Base-by-base conservation (phyloP, 2,113 vertebrate species). In the Trematomus loennbergii region DNA sequence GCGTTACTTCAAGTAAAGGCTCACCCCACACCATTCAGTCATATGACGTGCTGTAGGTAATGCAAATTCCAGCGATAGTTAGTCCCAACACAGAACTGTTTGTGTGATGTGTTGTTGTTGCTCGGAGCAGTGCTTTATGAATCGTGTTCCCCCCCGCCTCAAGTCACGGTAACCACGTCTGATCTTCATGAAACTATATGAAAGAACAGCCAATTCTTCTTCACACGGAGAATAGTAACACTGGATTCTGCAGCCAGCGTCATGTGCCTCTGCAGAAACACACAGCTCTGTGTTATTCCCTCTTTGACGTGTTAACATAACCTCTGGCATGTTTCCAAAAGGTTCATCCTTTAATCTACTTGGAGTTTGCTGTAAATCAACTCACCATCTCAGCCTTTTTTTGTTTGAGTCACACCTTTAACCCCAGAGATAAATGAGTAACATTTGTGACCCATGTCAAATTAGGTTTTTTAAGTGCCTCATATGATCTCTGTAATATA, bases 281-380 rank as follows among this genome's bases (percentile, higher is more conserved):
- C 36, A 29, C 29, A 29, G 29, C 29, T 29, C 29, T 29, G 29
- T 29, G 29, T 29, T 29, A 29, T 29, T 29, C 29, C 29, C 36
- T 40, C 36, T 67, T 25, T 79, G 72, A 68, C 17, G 2, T 36
- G 74, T 88, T 59, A 50, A 22, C 72, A 68, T 85, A 85, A 78
- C 82, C 78, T 78, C 59, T 83, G 61, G 20, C 25, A 18, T 59
- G 48, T 72, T 72, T 60, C 17, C 16, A 13, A 22, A 22, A 3
- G 46, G 49, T 43, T 18, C 64, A 5, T 72, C 45, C 59, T 6
- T 72, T 61, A n/a, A 50, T 79, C 48, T 16, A 48, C 22, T 29
- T 33, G 1, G 22, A 74, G 13, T 46, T 46, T 53, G n/a, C 66
- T 61, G 40, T 85, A 81, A 75, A 83, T 89, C 77, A 84, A 9